Evolutionary conservation across 2,888 invertebrate species (phyloP), one percentile per base, ranked within the genome.

Genomic region (Drosophila subsilvestris): DNA sequence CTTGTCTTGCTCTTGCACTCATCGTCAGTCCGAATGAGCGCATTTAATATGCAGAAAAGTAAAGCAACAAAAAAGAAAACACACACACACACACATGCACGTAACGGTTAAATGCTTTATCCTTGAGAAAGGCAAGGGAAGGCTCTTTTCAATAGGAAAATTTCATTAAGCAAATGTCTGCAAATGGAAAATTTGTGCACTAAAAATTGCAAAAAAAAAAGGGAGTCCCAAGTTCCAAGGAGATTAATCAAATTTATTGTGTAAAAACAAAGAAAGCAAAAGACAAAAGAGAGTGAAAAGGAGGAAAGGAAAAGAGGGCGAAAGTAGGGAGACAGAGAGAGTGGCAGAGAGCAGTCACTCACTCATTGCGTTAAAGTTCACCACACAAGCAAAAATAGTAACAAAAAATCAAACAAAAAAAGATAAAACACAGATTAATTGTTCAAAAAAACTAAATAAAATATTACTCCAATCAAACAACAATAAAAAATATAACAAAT

Each of bases 31-130:
- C 60, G 68, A 58, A 74, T 75, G 68, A 75, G 72, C 67, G 78
- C 80, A 72, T 71, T 74, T 63, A 74, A 68, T 66, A 73, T 68
- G 74, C 61, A 66, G 22, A 43, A 65, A 61, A 63, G 66, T 57
- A 45, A 47, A 50, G 51, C 63, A 50, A 25, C 0, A 25, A 53
- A 29, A 57, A 77, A 43, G 49, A 29, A 22, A 22, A 25, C 29
- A 43, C 37, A 58, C 18, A 29, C 29, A 20, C 63, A 66, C 20
- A 49, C 20, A 47, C 48, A 20, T 10, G 61, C 60, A 51, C 61
- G 42, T 51, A 68, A 57, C 58, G 74, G 68, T 84, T 83, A 86
- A 86, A 77, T 74, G 68, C 51, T 80, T 54, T 43, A 68, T 56
- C 69, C 56, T 66, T 68, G 65, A 68, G 68, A 37, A n/a, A 14